phyloP scores from a whole-genome alignment of 2,113 vertebrate genomes.

The Bombycilla garrulus region DNA sequence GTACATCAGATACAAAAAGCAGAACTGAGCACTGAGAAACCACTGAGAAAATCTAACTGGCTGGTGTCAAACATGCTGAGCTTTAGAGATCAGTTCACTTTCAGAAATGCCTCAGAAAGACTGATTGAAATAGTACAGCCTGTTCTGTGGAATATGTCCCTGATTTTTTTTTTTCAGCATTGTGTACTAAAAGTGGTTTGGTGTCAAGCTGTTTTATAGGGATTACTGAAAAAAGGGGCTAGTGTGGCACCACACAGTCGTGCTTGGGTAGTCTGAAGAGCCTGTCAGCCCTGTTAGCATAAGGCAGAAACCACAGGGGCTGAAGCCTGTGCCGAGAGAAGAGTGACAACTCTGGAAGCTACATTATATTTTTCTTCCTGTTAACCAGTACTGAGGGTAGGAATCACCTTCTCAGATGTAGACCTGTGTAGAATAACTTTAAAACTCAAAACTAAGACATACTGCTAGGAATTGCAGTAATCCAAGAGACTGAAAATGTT shows the following conservation, averaged over 20 bases:
- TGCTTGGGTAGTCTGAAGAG: neutral
- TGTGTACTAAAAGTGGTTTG: neutral
- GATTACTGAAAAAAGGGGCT: neutral
- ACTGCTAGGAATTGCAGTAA: neutral
- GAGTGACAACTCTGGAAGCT: neutral
- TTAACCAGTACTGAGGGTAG: neutral
- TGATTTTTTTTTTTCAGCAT: neutral
- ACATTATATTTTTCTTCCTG: neutral
- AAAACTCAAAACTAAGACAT: neutral
- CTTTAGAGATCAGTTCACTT: constrained; percentile 13
- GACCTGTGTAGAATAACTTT: neutral
- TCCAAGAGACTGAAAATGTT: neutral
- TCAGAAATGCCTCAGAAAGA: neutral
- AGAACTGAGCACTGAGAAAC: neutral
- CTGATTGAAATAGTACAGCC: neutral
- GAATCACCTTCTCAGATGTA: neutral
- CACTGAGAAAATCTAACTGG: neutral
- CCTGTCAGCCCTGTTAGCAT: neutral
- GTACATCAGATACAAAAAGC: neutral
- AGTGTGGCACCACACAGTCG: neutral
- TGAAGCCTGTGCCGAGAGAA: neutral
- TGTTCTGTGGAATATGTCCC: neutral
- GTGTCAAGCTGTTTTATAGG: neutral
- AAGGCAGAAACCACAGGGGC: neutral
- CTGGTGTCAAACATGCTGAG: neutral